Conservation (phyloP, 2,888 invertebrate genomes). For the Electrophaes corylata region DNA sequence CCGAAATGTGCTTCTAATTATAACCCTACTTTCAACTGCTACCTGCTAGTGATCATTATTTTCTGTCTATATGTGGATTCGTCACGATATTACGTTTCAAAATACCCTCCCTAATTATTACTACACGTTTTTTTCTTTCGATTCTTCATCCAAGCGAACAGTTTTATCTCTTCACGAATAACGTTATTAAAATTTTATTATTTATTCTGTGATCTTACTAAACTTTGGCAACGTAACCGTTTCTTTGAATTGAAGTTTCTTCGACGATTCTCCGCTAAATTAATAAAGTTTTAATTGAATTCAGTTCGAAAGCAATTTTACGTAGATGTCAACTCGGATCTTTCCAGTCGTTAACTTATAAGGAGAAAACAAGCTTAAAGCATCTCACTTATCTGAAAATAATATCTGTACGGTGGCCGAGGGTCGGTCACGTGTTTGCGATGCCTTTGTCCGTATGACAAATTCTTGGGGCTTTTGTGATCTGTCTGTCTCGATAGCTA, state of each 20-base stretch:
- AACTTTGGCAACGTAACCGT: constrained; percentile 68
- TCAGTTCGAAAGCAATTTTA: constrained; percentile 68
- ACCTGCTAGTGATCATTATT: constrained; percentile 61
- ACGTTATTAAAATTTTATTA: constrained; percentile 70
- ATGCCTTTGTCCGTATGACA: constrained; percentile 58
- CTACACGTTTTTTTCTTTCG: constrained; percentile 12
- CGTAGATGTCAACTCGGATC: constrained; percentile 58
- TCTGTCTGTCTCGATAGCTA: constrained; percentile 59
- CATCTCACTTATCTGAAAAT: constrained; percentile 31
- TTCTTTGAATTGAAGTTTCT: constrained; percentile 68
- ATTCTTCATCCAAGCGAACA: constrained; percentile 38
- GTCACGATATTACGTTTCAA: constrained; percentile 37
- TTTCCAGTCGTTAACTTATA: constrained; percentile 42
- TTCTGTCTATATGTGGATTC: constrained; percentile 60
- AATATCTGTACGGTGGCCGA: constrained; percentile 28
- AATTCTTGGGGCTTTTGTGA: constrained; percentile 53
- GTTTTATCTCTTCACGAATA: constrained; percentile 73
- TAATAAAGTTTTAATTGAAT: constrained; percentile 83
- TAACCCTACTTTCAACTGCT: constrained; percentile 68
- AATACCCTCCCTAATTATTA: constrained; percentile 23
- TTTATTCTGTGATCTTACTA: constrained; percentile 42
- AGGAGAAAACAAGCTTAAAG: constrained; percentile 25
- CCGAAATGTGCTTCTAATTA: constrained; percentile 71
- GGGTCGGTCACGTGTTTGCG: constrained; percentile 49
- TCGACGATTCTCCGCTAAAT: constrained; percentile 74